Evolutionary conservation across 2,797 vertebrate genomes (phyloP).

Genomic region (Onychomys arenicola): DNA sequence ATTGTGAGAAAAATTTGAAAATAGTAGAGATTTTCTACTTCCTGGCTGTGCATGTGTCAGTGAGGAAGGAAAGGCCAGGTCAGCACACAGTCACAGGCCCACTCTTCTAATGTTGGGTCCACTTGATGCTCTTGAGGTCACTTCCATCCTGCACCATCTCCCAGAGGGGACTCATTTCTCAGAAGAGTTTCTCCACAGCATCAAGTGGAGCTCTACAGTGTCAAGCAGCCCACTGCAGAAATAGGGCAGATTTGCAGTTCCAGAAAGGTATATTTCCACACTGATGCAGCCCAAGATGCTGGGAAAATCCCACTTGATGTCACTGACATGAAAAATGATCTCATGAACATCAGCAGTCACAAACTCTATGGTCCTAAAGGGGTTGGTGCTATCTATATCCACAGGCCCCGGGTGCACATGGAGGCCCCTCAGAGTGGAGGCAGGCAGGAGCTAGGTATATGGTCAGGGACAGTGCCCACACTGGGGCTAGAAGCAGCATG

Average conservation of each 20-base stretch:
- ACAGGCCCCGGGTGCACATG: slow-evolving; percentile 94
- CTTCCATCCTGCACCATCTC: slow-evolving; percentile 99
- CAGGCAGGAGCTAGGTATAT: slow-evolving; percentile 97
- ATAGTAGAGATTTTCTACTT: background rate
- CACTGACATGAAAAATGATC: slow-evolving; percentile 93
- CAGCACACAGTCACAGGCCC: background rate
- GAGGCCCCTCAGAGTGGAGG: slow-evolving; percentile 97
- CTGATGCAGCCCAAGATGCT: slow-evolving; percentile 96
- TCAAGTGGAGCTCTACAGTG: too few relatives aligned
- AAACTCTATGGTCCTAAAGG: slow-evolving; percentile 99
- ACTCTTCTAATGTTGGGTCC: slow-evolving; percentile 94
- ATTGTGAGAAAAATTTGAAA: background rate
- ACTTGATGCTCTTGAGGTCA: slow-evolving; percentile 98
- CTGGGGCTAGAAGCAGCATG: slow-evolving; percentile 97
- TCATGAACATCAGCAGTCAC: slow-evolving; percentile 99
- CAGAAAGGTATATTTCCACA: slow-evolving; percentile 95
- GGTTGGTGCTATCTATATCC: slow-evolving; percentile 95
- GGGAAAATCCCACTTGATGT: slow-evolving; percentile 96
- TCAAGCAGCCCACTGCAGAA: too few relatives aligned
- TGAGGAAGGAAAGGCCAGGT: background rate
- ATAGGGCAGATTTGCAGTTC: slow-evolving; percentile 94
- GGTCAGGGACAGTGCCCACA: slow-evolving; percentile 98
- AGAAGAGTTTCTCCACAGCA: too few relatives aligned
- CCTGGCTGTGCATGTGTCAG: background rate
- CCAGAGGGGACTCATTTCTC: slow-evolving; percentile 99